Base-by-base conservation (phyloP, 2,888 invertebrate genomes). In the Stomorhina lunata region DNA sequence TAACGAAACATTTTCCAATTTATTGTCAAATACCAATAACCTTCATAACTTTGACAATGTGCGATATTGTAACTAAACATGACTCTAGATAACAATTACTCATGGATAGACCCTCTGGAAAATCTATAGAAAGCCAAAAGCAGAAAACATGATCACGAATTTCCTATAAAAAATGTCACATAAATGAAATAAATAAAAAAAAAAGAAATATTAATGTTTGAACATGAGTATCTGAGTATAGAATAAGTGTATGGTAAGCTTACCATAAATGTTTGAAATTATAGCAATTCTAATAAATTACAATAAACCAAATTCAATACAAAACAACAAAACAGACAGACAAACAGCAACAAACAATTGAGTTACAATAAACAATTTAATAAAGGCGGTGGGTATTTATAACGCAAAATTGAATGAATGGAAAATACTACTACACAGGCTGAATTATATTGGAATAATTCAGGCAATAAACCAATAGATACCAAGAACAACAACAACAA, bases 251-350 rank as follows among this genome's bases (percentile, higher is more conserved):
- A 32, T 65, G 53, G 57, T 32, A 57, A 88, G 86, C 85, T 88
- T 85, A 87, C 86, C 87, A 86, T 88, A 89, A 89, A 89, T 86
- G 87, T 86, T 89, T 57, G 85, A 89, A 88, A 89, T 88, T 86
- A 88, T 87, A 86, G 86, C 85, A 86, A 88, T 88, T 86, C 88
- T 86, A 88, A 89, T 89, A 89, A 89, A 89, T 89, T 86, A 88
- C 85, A 84, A 84, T 80, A 80, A 80, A 69, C 61, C 27, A 73
- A 17, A 73, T 20, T 50, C 43, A 68, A 59, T 29, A 32, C 10
- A 76, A 22, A 6, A 43, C n/a, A 29, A 63, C 3, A 25, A 50
- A 10, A 66, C 66, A 57, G 22, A 68, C 50, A 68, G 27, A 34
- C 59, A 68, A 68, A 82, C 80, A 73, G 71, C 73, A 73, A 66